Conservation (phyloP, 2,113 vertebrate genomes). For the Vulpes vulpes region DNA sequence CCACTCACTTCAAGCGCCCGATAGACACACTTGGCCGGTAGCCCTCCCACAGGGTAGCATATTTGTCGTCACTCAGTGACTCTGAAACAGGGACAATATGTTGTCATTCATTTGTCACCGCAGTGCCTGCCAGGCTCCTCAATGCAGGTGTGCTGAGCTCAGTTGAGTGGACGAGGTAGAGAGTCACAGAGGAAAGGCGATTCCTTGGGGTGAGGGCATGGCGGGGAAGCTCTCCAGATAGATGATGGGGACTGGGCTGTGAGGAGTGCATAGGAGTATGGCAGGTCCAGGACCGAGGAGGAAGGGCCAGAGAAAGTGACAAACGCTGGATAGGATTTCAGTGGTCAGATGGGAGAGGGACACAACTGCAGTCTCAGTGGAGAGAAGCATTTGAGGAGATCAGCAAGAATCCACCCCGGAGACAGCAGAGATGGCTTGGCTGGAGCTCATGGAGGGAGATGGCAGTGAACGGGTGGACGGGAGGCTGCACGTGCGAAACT, state of each 20-base stretch:
- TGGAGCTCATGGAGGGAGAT: neutral
- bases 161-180: neutral
- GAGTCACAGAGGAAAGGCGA: too few species aligned
- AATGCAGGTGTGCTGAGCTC: accelerated
- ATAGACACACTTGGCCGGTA: too few species aligned
- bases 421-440: neutral
- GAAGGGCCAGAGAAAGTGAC: neutral
- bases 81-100: neutral
- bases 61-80: neutral
- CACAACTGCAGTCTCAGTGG: neutral
- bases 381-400: neutral
- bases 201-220: accelerated
- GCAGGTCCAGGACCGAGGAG: neutral
- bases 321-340: neutral
- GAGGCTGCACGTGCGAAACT: neutral
- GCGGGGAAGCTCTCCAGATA: neutral
- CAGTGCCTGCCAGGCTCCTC: neutral
- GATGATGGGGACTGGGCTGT: accelerated
- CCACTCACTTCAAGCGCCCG: neutral
- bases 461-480: neutral
- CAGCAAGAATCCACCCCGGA: neutral
- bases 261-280: neutral
- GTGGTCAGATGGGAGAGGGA: neutral
- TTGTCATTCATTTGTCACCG: neutral
- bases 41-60: accelerated